Conservation (phyloP, 1,140 invertebrate genomes). For the Penaeus japonicus region DNA sequence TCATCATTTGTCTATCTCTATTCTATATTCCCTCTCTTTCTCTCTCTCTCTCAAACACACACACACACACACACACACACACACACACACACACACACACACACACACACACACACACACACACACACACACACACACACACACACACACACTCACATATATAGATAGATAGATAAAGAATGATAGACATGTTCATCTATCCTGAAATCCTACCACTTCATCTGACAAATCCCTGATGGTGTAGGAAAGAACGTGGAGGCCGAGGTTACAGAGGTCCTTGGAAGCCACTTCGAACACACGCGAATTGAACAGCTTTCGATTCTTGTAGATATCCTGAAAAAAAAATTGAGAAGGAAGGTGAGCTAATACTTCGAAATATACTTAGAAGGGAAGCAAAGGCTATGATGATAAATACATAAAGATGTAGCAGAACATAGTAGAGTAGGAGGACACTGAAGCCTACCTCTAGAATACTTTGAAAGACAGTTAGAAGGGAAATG, state of each 20-base stretch:
- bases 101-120: not conserved
- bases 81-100: not conserved
- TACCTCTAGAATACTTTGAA: too few relatives aligned
- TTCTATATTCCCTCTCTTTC: not conserved
- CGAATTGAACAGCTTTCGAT: constrained; percentile 25
- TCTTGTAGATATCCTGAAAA: constrained; percentile 43
- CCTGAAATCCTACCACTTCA: not conserved
- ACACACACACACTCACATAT: not conserved
- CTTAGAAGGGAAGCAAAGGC: too few relatives aligned
- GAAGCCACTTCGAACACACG: constrained; percentile 41
- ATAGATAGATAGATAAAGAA: not conserved
- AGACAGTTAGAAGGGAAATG: too few relatives aligned
- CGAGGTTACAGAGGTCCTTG: constrained; percentile 31
- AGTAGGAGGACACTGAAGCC: too few relatives aligned
- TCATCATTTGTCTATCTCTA: not conserved
- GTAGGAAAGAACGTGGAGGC: constrained; percentile 35
- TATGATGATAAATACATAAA: too few relatives aligned
- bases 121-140: not conserved
- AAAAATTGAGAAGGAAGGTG: not conserved
- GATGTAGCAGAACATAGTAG: too few relatives aligned
- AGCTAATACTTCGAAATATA: too few relatives aligned
- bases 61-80: not conserved
- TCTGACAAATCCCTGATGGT: constrained; percentile 33
- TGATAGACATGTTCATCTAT: not conserved
- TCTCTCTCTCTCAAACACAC: not conserved